These are phyloP conservation scores for Botia almorhae DNA, from an alignment of 2,797 vertebrate species.

Conservation along the genomic window DNA sequence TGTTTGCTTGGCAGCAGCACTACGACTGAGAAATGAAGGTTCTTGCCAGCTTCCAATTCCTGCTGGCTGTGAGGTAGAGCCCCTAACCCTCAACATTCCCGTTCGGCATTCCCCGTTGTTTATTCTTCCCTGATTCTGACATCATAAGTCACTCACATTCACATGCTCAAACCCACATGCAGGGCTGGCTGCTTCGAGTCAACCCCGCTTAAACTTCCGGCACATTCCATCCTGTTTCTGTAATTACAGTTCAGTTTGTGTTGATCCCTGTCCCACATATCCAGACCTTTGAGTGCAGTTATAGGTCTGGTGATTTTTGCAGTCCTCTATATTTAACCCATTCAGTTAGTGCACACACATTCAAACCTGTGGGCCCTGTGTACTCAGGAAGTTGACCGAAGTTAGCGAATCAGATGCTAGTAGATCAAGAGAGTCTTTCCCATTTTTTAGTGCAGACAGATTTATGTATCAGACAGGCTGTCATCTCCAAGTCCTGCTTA, in stretches of 20 bases:
- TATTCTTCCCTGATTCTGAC: conserved; percentile 43
- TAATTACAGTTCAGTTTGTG: neutral
- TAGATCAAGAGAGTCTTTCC: no score
- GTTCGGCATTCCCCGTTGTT: conserved; percentile 38
- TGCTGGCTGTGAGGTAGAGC: conserved; percentile 49
- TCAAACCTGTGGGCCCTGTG: no score
- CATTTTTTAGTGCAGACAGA: no score
- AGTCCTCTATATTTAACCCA: no score
- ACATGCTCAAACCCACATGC: conserved; percentile 23
- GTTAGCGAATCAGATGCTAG: no score
- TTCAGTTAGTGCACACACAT: no score
- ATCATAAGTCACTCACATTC: conserved; percentile 40
- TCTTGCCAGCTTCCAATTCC: conserved; percentile 55
- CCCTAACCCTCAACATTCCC: conserved; percentile 51
- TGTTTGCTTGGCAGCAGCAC: neutral
- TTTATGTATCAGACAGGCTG: neutral
- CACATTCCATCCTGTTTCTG: conserved; percentile 5
- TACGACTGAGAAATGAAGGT: conserved; percentile 41
- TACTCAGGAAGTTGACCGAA: no score
- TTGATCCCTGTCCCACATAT: neutral
- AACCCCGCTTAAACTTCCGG: neutral
- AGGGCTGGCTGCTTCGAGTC: neutral
- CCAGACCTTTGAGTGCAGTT: no score
- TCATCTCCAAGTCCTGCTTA: neutral
- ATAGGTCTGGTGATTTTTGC: no score